Base-by-base conservation (phyloP, 2,113 vertebrate genomes). In the Bos taurus region DNA sequence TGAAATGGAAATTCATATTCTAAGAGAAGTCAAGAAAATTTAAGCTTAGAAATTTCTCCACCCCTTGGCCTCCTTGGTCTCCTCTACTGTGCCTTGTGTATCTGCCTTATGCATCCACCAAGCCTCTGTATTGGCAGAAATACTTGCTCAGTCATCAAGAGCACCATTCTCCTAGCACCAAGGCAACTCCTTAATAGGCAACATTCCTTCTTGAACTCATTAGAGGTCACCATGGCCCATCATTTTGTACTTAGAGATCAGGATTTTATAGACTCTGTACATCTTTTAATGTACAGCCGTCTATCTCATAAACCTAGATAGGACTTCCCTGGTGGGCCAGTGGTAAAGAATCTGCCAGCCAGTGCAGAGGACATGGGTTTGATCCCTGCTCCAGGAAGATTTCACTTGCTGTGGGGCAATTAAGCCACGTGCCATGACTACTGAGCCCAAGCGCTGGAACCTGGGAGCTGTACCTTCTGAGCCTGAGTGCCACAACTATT, bases 401-500 rank as follows among this genome's bases (percentile, higher is more conserved):
- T 36, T 71, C 67, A 71, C 67, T 71, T 71, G 2, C n/a, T 36
- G 4, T 21, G 33, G 17, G 64, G 4, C 17, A 71, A 1, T 36
- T 1, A 71, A 36, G n/a, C 64, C 64, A 11, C 5, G 8, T 21
- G n/a, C n/a, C 64, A 71, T 2, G 21, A 11, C n/a, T 71, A 71
- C 17, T 10, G 64, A 36, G n/a, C 15, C 64, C n/a, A 71, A 71
- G 33, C 17, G 36, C n/a, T 71, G n/a, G 64, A 71, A n/a, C 64
- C 64, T 36, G 17, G 16, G 17, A 71, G 8, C 16, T 71, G 17
- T 5, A 4, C 16, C 17, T 36, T 21, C n/a, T 21, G n/a, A 71
- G n/a, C 64, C n/a, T 21, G 33, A 71, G 8, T 21, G 33, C n/a
- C 1, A 4, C n/a, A 21, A 0, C 17, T 36, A 11, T 4, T 1